Percentiles rank a stretch among this genome's conserved stretches.
These are phyloP conservation scores for Cherax destructor DNA, from an alignment of 1,140 invertebrate species.

Conservation along the genomic window DNA sequence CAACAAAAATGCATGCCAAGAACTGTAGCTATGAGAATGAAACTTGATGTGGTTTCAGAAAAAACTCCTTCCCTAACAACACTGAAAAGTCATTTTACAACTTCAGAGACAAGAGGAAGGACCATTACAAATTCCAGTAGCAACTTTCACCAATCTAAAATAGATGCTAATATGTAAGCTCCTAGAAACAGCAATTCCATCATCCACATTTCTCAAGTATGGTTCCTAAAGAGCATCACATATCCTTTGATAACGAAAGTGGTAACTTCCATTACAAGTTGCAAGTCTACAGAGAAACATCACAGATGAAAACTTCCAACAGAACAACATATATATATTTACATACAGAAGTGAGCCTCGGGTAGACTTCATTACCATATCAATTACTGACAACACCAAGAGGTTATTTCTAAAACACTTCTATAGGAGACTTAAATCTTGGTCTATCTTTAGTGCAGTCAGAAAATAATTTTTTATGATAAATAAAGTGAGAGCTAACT, in stretches of 20 bases:
- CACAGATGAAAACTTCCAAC: not conserved
- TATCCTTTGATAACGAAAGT: not conserved
- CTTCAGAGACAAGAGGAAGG: not conserved
- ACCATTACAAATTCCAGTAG: not conserved
- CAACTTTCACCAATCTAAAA: not conserved
- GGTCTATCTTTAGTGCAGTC: not conserved
- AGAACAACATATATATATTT: slow-evolving; percentile 6
- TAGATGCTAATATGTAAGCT: not conserved
- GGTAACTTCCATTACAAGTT: not conserved
- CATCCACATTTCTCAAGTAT: not conserved
- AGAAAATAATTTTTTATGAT: not conserved
- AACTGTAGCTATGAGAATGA: too few relatives aligned
- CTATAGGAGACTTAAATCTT: not conserved
- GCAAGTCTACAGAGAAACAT: slow-evolving; percentile 2
- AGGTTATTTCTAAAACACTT: not conserved
- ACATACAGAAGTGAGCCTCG: not conserved
- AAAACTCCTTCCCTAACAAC: not conserved
- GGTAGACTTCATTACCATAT: not conserved
- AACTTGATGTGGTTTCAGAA: too few relatives aligned
- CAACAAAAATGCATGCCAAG: too few relatives aligned
- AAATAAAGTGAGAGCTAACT: not conserved
- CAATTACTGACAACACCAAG: slow-evolving; percentile 8
- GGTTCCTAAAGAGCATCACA: not conserved
- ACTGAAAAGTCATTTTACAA: not conserved
- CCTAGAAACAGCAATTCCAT: not conserved